Evolutionary conservation across 2,113 vertebrate species (phyloP).

Genomic region (Siniperca chuatsi): DNA sequence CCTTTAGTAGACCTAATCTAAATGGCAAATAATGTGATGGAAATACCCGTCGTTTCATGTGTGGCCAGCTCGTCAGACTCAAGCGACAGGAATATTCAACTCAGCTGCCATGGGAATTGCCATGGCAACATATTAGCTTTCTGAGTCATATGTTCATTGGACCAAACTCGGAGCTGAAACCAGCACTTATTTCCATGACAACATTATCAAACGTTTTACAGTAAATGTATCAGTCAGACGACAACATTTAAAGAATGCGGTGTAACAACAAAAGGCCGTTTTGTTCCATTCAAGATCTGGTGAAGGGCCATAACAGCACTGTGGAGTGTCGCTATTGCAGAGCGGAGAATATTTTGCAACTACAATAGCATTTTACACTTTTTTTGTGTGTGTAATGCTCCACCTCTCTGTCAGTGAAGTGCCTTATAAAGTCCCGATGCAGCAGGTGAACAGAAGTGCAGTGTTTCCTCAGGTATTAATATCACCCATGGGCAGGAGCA

Average conservation of each 20-base stretch:
- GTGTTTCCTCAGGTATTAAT: constrained; percentile 62
- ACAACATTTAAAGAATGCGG: neutral
- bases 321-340: constrained; percentile 21
- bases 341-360: constrained; percentile 28
- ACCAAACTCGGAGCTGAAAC: constrained; percentile 13
- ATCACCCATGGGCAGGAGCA: constrained; percentile 45
- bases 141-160: constrained; percentile 45
- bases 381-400: constrained; percentile 41
- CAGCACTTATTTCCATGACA: constrained; percentile 23
- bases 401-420: constrained; percentile 14
- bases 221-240: neutral
- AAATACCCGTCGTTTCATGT: neutral
- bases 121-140: constrained; percentile 63
- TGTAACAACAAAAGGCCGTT: constrained; percentile 15
- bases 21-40: neutral
- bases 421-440: constrained; percentile 44
- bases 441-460: constrained; percentile 49
- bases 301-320: constrained; percentile 20
- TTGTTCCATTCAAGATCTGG: constrained; percentile 25
- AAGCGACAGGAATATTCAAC: constrained; percentile 36
- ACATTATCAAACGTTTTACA: constrained; percentile 18
- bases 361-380: neutral
- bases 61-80: constrained; percentile 24
- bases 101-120: constrained; percentile 41
- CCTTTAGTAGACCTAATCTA: constrained; percentile 1